phyloP scores from a whole-genome alignment of 2,797 vertebrate genomes.

The Mastacembelus armatus region DNA sequence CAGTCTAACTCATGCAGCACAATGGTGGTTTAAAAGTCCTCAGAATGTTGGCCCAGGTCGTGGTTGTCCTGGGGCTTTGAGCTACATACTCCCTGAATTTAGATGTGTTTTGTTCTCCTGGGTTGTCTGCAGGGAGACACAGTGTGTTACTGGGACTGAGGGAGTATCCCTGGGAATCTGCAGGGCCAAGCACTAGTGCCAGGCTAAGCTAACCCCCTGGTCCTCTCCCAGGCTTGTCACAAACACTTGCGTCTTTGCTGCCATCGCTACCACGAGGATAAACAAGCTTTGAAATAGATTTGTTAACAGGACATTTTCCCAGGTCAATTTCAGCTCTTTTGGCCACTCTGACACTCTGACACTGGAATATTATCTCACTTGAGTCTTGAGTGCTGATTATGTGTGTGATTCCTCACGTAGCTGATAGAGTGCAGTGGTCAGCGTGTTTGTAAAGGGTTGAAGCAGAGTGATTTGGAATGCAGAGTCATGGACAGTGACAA shows the following conservation, averaged over 20 bases:
- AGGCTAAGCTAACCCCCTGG: not conserved
- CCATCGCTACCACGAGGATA: not conserved
- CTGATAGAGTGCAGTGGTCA: not conserved
- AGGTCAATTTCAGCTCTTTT: not conserved
- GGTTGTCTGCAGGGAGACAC: constrained; percentile 15
- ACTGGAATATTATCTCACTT: too few relatives aligned
- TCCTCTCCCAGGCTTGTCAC: constrained; percentile 48
- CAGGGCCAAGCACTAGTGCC: constrained; percentile 22
- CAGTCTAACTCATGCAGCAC: not conserved
- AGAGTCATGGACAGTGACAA: constrained; percentile 18
- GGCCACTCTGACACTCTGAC: not conserved
- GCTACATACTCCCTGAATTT: not conserved
- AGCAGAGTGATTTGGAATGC: constrained; percentile 10
- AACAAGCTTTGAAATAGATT: not conserved
- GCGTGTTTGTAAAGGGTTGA: not conserved
- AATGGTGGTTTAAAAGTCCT: constrained; percentile 5
- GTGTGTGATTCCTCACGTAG: not conserved
- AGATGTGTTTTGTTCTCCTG: constrained; percentile 12
- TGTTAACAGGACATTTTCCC: not conserved
- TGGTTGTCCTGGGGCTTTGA: constrained; percentile 7
- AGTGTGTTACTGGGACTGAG: constrained; percentile 20
- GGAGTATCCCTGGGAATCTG: constrained; percentile 29
- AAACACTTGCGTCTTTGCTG: constrained; percentile 21
- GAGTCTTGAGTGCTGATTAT: not conserved
- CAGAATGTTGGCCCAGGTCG: not conserved